These are phyloP conservation scores for Leptopterna dolabrata DNA, from an alignment of 2,888 invertebrate species.

Conservation along the genomic window DNA sequence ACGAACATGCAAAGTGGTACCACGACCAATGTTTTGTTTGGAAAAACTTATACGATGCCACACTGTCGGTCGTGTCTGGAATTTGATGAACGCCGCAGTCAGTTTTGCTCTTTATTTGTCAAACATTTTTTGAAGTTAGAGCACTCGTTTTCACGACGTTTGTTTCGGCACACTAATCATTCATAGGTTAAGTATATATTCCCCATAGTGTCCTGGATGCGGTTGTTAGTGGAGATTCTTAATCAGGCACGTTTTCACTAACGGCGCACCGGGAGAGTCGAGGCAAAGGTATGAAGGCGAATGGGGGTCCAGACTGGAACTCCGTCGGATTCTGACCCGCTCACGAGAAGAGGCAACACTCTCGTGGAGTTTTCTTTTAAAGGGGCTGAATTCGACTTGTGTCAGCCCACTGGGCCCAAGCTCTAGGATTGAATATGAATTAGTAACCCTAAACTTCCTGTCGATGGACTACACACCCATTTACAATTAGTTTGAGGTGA, in stretches of 20 bases:
- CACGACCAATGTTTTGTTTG: not conserved
- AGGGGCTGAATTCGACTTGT: not conserved
- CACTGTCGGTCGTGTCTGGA: not conserved
- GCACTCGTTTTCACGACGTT: slow-evolving; percentile 39
- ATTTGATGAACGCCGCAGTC: not conserved
- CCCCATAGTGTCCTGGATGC: slow-evolving; percentile 5
- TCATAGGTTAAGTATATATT: not conserved
- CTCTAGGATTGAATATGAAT: not conserved
- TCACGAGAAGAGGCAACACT: not conserved
- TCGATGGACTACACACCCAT: slow-evolving; percentile 43
- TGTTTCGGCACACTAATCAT: slow-evolving; percentile 13
- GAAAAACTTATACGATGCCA: not conserved
- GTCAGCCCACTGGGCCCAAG: slow-evolving; percentile 16
- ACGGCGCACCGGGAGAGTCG: not conserved
- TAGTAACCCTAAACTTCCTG: not conserved
- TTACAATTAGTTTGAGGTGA: slow-evolving; percentile 28
- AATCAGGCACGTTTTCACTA: slow-evolving; percentile 47
- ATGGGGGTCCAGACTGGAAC: not conserved
- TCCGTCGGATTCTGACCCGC: not conserved
- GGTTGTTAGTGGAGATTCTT: slow-evolving; percentile 32
- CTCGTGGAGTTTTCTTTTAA: not conserved
- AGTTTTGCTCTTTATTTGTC: not conserved
- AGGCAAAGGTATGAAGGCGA: slow-evolving; percentile 39
- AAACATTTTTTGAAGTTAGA: not conserved
- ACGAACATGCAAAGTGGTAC: not conserved